Evolutionary conservation across 2,113 vertebrate genomes (phyloP), one percentile per base, ranked within the genome.

Genomic region (Malaclemys terrapin): DNA sequence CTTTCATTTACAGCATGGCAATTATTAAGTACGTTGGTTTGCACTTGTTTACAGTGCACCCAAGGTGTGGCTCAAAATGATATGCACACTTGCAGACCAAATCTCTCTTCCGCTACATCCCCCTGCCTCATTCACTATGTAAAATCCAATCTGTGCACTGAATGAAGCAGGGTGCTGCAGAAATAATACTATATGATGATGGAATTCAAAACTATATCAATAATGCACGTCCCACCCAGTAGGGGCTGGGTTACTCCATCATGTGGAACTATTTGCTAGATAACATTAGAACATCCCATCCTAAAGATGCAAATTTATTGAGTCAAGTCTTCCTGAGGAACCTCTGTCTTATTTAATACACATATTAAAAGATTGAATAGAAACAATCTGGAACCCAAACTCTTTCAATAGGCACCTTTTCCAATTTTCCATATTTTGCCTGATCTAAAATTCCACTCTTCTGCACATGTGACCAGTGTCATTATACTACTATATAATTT

Each of bases 361-460:
- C 10, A 57, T 20, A 47, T 3, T 9, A 9, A 27, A 47, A 10
- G 4, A 0, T 0, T 22, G 56, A 25, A 52, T 79, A 35, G 59
- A n/a, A 13, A 1, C 2, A 20, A 38, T 4, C 31, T 16, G 57
- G 49, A 62, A 76, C 12, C 10, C 42, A 35, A 35, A 65, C 59
- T 65, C 59, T 65, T 65, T 65, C 29, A n/a, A 65, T 19, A n/a
- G 31, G 35, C 62, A 65, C 31, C 62, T 65, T 65, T n/a, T 65
- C 62, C 62, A 19, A n/a, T 65, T 29, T 78, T 54, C 8, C 54
- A 90, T 57, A 79, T 87, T 88, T 45, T 19, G 10, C 87, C 65
- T 87, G 10, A 80, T 19, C 38, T 90, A 80, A 84, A 91, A 84
- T 87, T 31, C 42, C 42, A 5, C 4, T 86, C 85, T 84, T 6